Base-by-base conservation (phyloP, 1,140 invertebrate species). In the Medauroidea extradentata region DNA sequence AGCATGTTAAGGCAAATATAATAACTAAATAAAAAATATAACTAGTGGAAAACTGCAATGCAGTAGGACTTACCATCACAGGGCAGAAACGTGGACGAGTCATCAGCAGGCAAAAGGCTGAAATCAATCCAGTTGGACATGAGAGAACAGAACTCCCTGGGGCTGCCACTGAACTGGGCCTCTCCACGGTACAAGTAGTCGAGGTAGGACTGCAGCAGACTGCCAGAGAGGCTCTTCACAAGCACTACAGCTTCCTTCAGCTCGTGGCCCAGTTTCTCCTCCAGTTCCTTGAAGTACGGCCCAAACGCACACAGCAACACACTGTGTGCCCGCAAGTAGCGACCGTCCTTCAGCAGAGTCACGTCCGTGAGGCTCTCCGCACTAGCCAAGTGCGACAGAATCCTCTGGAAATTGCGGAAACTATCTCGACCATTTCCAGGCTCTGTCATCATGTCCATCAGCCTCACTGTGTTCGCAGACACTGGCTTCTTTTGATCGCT, bases 91-190 rank as follows among this genome's bases (percentile, higher is more conserved):
- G 9, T 4, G 44, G 5, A 5, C 4, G 44, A 25, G 3, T 51
- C 43, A 1, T 25, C 42, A n/a, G 54, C 29, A 19, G 59, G 54
- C 14, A 61, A n/a, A 8, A 61, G 13, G 21, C 34, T 57, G 19
- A 61, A 61, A 52, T 61, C 59, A 23, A 61, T 59, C 53, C 43
- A 57, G 13, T 51, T 44, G 50, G 29, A 49, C 43, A 61, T 57
- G 16, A 49, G 24, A 13, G 19, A 11, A 24, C 27, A 38, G 29
- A 57, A 57, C 24, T 59, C 53, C 25, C 49, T 18, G 3, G 38
- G 18, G 13, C 29, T 43, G 11, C 59, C 59, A 2, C n/a, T 19
- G 25, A 57, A 61, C n/a, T 50, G 34, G 16, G 48, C 48, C 21
- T 50, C 44, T 49, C 54, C 59, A 18, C 19, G 38, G 41, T 57